Conservation (phyloP, 2,797 vertebrate species). For the Parauchenoglanis ngamensis region DNA sequence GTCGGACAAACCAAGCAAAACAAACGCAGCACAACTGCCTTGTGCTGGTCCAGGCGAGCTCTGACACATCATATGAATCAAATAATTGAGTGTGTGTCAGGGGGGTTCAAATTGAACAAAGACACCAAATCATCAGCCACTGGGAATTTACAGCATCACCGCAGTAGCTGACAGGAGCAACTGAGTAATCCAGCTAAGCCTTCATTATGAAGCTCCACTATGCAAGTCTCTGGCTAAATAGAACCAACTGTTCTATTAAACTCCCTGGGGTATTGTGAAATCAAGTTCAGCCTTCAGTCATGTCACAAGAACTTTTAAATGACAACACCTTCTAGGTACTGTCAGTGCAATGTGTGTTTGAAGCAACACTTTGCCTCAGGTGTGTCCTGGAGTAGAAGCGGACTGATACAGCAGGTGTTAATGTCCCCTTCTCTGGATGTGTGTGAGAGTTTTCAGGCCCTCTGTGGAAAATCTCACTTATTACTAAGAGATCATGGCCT, state of each 20-base stretch:
- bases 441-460: conserved; percentile 57
- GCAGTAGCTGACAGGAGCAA: conserved; percentile 12
- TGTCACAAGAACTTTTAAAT: conserved; percentile 33
- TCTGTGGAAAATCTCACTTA: conserved; percentile 54
- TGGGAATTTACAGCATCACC: not conserved
- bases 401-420: conserved; percentile 58
- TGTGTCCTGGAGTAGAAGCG: conserved; percentile 60
- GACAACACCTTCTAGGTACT: conserved; percentile 58
- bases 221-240: conserved; percentile 33
- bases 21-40: not conserved
- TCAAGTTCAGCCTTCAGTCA: conserved; percentile 26
- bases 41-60: conserved; percentile 17
- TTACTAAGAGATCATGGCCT: conserved; percentile 48
- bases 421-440: conserved; percentile 58
- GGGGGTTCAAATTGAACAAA: conserved; percentile 28
- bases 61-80: conserved; percentile 41
- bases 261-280: conserved; percentile 32
- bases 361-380: conserved; percentile 54
- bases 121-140: conserved; percentile 18
- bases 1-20: not conserved
- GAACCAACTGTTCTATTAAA: conserved; percentile 44
- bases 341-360: conserved; percentile 54
- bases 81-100: conserved; percentile 42
- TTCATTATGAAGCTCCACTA: conserved; percentile 29
- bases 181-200: conserved; percentile 25